Evolutionary conservation across 37 sponge, comb jelly and placozoan species (phyloP).

Genomic region (Spongilla lacustris): DNA sequence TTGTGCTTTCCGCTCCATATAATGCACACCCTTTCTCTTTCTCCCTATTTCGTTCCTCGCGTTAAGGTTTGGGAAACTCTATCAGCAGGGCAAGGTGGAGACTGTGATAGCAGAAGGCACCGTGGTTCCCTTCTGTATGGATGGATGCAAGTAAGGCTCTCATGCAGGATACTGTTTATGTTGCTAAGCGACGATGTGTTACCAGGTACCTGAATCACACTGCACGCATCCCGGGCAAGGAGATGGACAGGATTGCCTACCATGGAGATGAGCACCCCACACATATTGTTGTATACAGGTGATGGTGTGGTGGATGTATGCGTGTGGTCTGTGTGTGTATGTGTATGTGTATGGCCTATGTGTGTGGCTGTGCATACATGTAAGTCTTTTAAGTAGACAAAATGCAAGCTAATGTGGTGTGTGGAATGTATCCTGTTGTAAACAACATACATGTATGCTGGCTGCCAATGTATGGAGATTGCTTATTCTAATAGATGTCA

Average conservation of each 20-base stretch:
- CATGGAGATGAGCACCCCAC: constrained; percentile 8
- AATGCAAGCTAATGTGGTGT: no score
- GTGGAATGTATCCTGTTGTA: no score
- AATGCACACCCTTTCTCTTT: no score
- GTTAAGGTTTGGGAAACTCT: background rate
- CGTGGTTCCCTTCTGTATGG: constrained; percentile 58
- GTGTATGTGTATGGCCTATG: constrained; percentile 11
- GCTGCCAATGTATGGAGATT: no score
- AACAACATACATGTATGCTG: no score
- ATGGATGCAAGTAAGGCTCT: constrained; percentile 10
- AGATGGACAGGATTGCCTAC: constrained; percentile 46
- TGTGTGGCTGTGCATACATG: background rate
- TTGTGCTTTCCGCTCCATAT: constrained; percentile 30
- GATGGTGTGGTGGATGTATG: background rate
- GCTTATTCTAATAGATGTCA: no score
- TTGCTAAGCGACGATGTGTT: background rate
- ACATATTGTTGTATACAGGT: constrained; percentile 48
- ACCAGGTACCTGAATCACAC: constrained; percentile 26
- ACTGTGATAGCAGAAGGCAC: constrained; percentile 25
- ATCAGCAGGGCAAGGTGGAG: constrained; percentile 7
- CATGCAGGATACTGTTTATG: background rate
- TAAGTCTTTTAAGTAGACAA: no score
- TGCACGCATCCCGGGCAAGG: constrained; percentile 50
- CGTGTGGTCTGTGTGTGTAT: constrained; percentile 13
- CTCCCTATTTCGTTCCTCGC: no score